Conservation (phyloP, 2,888 invertebrate species). For the Caenorhabditis becei region DNA sequence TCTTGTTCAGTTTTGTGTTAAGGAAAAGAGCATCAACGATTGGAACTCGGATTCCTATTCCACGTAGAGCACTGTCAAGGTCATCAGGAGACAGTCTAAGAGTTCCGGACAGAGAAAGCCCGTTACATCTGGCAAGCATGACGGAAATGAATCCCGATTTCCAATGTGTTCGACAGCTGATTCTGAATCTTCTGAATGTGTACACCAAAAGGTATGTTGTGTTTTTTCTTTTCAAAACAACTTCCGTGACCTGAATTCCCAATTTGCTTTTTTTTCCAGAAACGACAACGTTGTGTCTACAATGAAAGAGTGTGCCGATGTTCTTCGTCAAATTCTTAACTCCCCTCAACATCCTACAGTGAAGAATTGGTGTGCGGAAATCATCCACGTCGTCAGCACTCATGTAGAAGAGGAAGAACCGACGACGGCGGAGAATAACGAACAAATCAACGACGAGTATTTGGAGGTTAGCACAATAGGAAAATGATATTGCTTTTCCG, state of each 20-base stretch:
- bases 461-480: conserved; percentile 83
- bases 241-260: not conserved
- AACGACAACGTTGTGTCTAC: conserved; percentile 76
- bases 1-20: conserved; percentile 80
- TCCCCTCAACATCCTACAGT: conserved; percentile 81
- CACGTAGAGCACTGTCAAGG: conserved; percentile 77
- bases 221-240: no score
- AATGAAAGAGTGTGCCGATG: conserved; percentile 78
- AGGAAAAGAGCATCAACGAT: conserved; percentile 81
- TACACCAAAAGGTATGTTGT: conserved; percentile 69
- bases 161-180: conserved; percentile 80
- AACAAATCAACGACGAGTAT: conserved; percentile 84
- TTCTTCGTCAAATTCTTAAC: conserved; percentile 79
- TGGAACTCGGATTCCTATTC: conserved; percentile 80
- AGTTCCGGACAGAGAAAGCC: conserved; percentile 81
- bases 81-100: conserved; percentile 79
- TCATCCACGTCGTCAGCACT: conserved; percentile 76
- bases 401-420: conserved; percentile 82
- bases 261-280: conserved; percentile 43
- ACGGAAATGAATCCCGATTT: conserved; percentile 81
- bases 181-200: conserved; percentile 78
- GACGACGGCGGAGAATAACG: conserved; percentile 83
- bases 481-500: conserved; percentile 12
- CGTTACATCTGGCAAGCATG: conserved; percentile 77
- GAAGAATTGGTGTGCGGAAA: conserved; percentile 81